Evolutionary conservation across 2,888 invertebrate species (phyloP).

Genomic region (Eupithecia subumbrata): DNA sequence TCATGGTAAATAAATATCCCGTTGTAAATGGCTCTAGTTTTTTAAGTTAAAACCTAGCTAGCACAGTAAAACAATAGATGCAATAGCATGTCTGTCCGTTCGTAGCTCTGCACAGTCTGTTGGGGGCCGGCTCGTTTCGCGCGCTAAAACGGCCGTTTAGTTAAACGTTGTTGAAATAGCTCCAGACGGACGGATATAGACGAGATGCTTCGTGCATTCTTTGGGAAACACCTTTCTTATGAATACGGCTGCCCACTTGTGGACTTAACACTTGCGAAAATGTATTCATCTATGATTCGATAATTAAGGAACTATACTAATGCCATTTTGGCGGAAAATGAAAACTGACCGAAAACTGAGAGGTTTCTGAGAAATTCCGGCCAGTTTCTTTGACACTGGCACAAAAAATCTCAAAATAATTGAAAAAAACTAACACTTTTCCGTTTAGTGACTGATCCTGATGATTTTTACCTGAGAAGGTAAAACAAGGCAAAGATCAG

Average conservation of each 20-base stretch:
- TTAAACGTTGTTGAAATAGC: constrained; percentile 37
- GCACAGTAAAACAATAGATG: background rate
- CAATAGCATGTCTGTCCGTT: constrained; percentile 23
- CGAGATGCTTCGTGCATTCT: constrained; percentile 32
- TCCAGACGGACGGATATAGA: constrained; percentile 41
- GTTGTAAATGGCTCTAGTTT: no score
- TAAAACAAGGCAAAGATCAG: background rate
- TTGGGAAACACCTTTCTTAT: constrained; percentile 34
- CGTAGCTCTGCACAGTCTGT: constrained; percentile 61
- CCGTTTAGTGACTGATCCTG: background rate
- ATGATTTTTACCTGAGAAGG: background rate
- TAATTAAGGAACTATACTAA: background rate
- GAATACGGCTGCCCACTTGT: background rate
- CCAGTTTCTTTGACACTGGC: background rate
- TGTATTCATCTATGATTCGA: background rate
- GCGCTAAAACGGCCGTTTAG: constrained; percentile 58
- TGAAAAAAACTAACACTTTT: background rate
- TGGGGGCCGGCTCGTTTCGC: constrained; percentile 73
- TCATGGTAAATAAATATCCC: no score
- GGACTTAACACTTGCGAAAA: constrained; percentile 1
- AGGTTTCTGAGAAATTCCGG: background rate
- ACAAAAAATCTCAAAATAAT: background rate
- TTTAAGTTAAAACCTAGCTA: no score
- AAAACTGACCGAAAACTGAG: background rate
- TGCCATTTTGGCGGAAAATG: background rate